Evolutionary conservation across 2,113 vertebrate species (phyloP).

Genomic region (Phodopus roborovskii): DNA sequence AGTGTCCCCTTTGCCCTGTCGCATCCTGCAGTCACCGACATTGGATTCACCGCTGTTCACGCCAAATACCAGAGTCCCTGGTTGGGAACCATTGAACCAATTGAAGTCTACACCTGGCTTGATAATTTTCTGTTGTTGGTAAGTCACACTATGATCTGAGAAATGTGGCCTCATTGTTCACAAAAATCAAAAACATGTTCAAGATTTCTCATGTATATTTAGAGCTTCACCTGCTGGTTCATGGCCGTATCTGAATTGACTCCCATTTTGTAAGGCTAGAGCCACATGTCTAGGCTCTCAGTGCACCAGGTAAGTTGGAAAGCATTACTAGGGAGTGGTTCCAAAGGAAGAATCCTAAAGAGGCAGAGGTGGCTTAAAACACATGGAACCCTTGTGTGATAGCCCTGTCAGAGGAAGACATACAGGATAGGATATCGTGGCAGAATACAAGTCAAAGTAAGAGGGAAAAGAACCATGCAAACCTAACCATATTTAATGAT

Average conservation of each 20-base stretch:
- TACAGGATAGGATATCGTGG: not conserved
- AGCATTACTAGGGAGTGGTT: not conserved
- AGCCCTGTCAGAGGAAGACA: not conserved
- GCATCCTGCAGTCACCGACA: slow-evolving; percentile 95
- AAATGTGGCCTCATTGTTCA: not conserved
- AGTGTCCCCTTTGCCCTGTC: slow-evolving; percentile 96
- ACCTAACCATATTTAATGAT: not conserved
- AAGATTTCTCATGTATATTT: not conserved
- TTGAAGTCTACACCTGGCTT: slow-evolving; percentile 93
- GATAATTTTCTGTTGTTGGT: slow-evolving; percentile 97
- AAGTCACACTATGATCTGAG: slow-evolving; percentile 72
- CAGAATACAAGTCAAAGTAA: not conserved
- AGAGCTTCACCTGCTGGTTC: not conserved
- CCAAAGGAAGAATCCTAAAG: not conserved
- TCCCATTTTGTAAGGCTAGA: not conserved
- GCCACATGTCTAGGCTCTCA: not conserved
- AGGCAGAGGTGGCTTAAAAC: not conserved
- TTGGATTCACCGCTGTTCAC: slow-evolving; percentile 91
- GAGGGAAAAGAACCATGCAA: not conserved
- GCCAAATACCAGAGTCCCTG: slow-evolving; percentile 92
- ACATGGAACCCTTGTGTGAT: not conserved
- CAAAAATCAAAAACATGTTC: not conserved
- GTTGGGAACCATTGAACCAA: slow-evolving; percentile 91
- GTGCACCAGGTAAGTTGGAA: not conserved
- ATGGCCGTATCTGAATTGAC: not conserved